Evolutionary conservation across 2,797 vertebrate species (phyloP).

Genomic region (Pangasius krempfi): DNA sequence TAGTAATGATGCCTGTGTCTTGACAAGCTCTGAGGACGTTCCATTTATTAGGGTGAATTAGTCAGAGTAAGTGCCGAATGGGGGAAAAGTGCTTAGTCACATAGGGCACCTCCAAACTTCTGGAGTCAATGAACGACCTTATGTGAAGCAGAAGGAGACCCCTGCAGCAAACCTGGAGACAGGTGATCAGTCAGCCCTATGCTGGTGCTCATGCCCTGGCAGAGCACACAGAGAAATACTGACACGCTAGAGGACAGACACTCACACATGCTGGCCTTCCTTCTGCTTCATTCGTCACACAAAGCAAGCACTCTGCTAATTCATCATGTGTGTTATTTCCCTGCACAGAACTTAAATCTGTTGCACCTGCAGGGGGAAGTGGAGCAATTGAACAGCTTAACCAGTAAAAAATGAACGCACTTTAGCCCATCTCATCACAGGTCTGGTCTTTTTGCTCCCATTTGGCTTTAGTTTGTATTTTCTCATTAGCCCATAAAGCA

Average conservation of each 20-base stretch:
- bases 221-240: slow-evolving; percentile 58
- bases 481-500: slow-evolving; percentile 38
- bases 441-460: slow-evolving; percentile 35
- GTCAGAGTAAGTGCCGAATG: slow-evolving; percentile 39
- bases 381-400: slow-evolving; percentile 49
- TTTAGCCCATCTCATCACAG: slow-evolving; percentile 57
- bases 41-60: slow-evolving; percentile 54
- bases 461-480: slow-evolving; percentile 45
- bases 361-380: slow-evolving; percentile 48
- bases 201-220: slow-evolving; percentile 63
- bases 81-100: slow-evolving; percentile 74
- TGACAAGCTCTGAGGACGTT: slow-evolving; percentile 45
- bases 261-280: slow-evolving; percentile 58
- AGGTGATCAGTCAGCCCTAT: slow-evolving; percentile 76
- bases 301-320: slow-evolving; percentile 55
- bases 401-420: slow-evolving; percentile 56
- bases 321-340: slow-evolving; percentile 64
- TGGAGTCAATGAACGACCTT: slow-evolving; percentile 76
- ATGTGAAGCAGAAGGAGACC: slow-evolving; percentile 65
- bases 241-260: slow-evolving; percentile 62
- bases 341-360: slow-evolving; percentile 58
- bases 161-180: slow-evolving; percentile 70
- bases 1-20: slow-evolving; percentile 47
- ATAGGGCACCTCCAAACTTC: slow-evolving; percentile 69
- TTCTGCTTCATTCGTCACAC: slow-evolving; percentile 70